phyloP scores from a whole-genome alignment of 1,140 invertebrate species.

The Ceratosolen solmsi region DNA sequence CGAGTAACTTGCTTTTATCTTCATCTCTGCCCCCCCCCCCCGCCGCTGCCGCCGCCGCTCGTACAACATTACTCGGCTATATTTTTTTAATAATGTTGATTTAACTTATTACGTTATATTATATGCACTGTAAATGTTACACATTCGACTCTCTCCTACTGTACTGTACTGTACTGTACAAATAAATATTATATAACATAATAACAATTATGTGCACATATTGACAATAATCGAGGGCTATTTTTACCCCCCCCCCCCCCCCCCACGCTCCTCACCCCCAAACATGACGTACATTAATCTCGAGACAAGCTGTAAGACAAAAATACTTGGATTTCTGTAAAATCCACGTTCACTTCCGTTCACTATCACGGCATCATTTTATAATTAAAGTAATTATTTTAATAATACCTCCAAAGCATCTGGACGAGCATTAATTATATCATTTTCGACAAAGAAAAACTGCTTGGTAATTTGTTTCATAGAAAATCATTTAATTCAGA shows the following conservation, averaged over 20 bases:
- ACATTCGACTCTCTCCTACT: too few relatives aligned
- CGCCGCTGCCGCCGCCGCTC: background rate
- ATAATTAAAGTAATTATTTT: background rate
- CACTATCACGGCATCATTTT: background rate
- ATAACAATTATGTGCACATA: too few relatives aligned
- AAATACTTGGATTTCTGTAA: background rate
- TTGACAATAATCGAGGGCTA: too few relatives aligned
- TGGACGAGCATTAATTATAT: background rate
- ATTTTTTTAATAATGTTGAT: background rate
- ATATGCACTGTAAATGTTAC: background rate
- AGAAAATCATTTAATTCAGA: background rate
- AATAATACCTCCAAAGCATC: background rate
- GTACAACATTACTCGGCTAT: background rate
- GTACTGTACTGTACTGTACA: too few relatives aligned
- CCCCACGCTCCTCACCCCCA: too few relatives aligned
- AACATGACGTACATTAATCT: too few relatives aligned
- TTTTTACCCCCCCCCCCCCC: too few relatives aligned
- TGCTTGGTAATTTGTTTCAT: background rate
- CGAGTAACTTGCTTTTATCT: background rate
- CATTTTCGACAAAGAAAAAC: background rate
- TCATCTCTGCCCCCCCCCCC: constrained; percentile 37
- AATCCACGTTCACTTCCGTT: background rate
- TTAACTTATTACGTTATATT: background rate
- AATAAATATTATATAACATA: too few relatives aligned
- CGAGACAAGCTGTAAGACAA: too few relatives aligned